Base-by-base conservation (phyloP, 2,888 invertebrate species). In the Caenorhabditis sp. region DNA sequence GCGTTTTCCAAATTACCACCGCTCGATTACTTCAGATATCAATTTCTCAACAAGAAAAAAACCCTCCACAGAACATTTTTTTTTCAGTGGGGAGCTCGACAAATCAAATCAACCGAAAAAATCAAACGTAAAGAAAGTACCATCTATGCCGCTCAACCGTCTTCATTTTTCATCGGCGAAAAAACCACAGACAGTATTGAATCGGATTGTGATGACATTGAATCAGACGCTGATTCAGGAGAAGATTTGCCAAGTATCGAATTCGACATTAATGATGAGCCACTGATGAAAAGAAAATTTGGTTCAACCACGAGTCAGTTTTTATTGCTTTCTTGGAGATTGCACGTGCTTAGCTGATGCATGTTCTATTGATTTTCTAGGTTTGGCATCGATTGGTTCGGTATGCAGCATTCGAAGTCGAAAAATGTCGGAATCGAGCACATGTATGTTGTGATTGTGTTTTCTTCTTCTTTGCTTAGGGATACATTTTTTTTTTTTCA, bases 1-100 rank as follows among this genome's bases (percentile, higher is more conserved):
- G n/a, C n/a, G n/a, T n/a, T n/a, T n/a, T n/a, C n/a, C n/a, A n/a
- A n/a, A n/a, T n/a, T n/a, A n/a, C n/a, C n/a, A n/a, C n/a, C n/a
- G n/a, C n/a, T n/a, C n/a, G n/a, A n/a, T n/a, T n/a, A n/a, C n/a
- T n/a, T n/a, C n/a, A n/a, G n/a, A n/a, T n/a, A n/a, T n/a, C n/a
- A n/a, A n/a, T n/a, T n/a, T n/a, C n/a, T n/a, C n/a, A n/a, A n/a
- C n/a, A n/a, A n/a, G n/a, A n/a, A n/a, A n/a, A n/a, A n/a, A n/a
- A n/a, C n/a, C n/a, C n/a, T n/a, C n/a, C n/a, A n/a, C 31, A 10
- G 7, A 20, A 7, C 5, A 31, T 31, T 31, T 54, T 54, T 2
- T 23, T 76, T 83, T 67, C 68, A 85, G 85, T 85, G 85, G 85
- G 84, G 84, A n/a, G 84, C 85, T 17, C 76, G 84, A 7, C 83